Conservation (phyloP, 2,797 vertebrate species). For the Enteromius thamalakanensis region DNA sequence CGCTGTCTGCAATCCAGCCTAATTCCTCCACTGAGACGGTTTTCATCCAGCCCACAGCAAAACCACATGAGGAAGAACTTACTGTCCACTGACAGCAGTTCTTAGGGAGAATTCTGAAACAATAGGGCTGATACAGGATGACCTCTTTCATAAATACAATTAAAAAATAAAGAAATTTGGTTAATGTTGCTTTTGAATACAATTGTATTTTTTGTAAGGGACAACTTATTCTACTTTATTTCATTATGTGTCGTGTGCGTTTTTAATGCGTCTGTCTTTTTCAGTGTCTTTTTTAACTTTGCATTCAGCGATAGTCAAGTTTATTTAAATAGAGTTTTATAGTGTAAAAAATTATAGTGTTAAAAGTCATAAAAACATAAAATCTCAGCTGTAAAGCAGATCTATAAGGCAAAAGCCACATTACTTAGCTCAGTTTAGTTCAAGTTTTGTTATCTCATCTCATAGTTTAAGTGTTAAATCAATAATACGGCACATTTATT, state of each 20-base stretch:
- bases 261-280: background rate
- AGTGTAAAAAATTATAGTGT: background rate
- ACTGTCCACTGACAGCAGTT: background rate
- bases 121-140: background rate
- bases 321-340: background rate
- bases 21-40: conserved; percentile 60
- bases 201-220: background rate
- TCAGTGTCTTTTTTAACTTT: background rate
- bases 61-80: conserved; percentile 38
- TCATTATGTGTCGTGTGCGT: background rate
- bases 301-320: background rate
- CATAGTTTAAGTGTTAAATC: background rate
- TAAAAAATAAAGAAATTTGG: background rate
- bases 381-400: background rate
- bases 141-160: background rate
- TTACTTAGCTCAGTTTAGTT: background rate
- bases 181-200: background rate
- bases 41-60: conserved; percentile 41
- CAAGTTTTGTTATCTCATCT: background rate
- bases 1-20: conserved; percentile 51
- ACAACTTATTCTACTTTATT: background rate
- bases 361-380: background rate
- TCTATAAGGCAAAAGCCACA: background rate
- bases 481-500: background rate
- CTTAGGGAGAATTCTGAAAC: background rate